Evolutionary conservation across 1,140 invertebrate genomes (phyloP).

Genomic region (Helicorthomorpha holstii): DNA sequence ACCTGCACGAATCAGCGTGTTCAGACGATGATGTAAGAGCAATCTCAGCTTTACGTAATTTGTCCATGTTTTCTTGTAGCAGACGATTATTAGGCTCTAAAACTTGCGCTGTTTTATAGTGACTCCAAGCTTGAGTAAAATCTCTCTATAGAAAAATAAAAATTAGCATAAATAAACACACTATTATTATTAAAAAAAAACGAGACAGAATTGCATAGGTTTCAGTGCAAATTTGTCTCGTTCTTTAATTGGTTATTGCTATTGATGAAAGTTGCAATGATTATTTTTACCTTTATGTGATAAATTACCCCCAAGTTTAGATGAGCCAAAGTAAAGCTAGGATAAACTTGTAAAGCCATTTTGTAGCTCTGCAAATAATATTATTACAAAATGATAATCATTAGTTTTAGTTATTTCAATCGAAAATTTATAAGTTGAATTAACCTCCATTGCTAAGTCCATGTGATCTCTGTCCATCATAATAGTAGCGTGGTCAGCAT

Average conservation of each 20-base stretch:
- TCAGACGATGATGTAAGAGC: not conserved
- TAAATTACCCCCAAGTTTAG: constrained; percentile 20
- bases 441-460: constrained; percentile 12
- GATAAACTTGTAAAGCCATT: constrained; percentile 14
- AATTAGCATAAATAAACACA: too few relatives aligned
- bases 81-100: constrained; percentile 13
- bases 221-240: too few relatives aligned
- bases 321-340: constrained; percentile 14
- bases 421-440: constrained; percentile 3
- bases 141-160: constrained; percentile 1
- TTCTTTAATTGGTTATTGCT: too few relatives aligned
- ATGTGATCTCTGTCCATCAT: constrained; percentile 14
- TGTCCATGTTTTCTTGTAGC: constrained; percentile 15
- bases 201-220: too few relatives aligned
- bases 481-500: constrained; percentile 15
- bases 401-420: not conserved
- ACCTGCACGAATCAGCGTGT: constrained; percentile 1
- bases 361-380: constrained; percentile 13
- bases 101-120: constrained; percentile 11
- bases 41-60: constrained; percentile 9
- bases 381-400: not conserved
- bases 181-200: too few relatives aligned
- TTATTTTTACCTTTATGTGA: constrained; percentile 11
- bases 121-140: constrained; percentile 1
- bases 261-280: too few relatives aligned